Percentiles rank a stretch among this genome's conserved stretches.
These are phyloP conservation scores for Panagrolaimus sp. DNA, from an alignment of 1,140 invertebrate genomes.

Conservation along the genomic window DNA sequence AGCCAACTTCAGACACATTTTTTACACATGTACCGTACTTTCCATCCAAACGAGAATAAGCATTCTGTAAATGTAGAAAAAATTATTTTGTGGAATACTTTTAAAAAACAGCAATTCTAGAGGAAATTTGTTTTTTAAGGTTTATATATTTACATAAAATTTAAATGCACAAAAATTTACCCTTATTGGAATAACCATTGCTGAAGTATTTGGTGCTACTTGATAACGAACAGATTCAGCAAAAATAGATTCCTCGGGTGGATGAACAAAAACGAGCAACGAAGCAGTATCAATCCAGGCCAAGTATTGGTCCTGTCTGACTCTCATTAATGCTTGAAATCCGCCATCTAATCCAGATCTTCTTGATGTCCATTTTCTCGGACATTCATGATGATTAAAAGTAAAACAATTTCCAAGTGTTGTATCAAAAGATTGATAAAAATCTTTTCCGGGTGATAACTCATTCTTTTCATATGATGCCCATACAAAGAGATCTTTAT, in stretches of 20 bases:
- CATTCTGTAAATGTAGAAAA: slow-evolving; percentile 12
- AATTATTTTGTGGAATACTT: neutral
- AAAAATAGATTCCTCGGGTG: slow-evolving; percentile 18
- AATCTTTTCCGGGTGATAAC: slow-evolving; percentile 20
- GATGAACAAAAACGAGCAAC: slow-evolving; percentile 22
- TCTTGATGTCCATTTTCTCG: neutral
- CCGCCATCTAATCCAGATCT: slow-evolving; percentile 19
- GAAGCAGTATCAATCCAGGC: slow-evolving; percentile 26
- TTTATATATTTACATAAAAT: no score
- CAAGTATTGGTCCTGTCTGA: slow-evolving; percentile 30
- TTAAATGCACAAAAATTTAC: neutral
- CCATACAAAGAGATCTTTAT: slow-evolving; percentile 29
- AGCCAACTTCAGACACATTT: slow-evolving; percentile 16
- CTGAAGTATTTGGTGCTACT: slow-evolving; percentile 11
- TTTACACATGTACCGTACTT: slow-evolving; percentile 29
- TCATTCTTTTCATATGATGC: slow-evolving; percentile 25
- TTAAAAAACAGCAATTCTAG: neutral
- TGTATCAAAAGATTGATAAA: slow-evolving; percentile 19
- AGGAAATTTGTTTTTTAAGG: no score
- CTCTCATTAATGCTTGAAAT: slow-evolving; percentile 28
- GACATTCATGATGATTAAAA: slow-evolving; percentile 20
- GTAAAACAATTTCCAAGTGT: slow-evolving; percentile 33
- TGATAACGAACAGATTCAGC: slow-evolving; percentile 24
- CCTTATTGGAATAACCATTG: slow-evolving; percentile 12
- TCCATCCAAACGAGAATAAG: slow-evolving; percentile 24